A percentile compares a stretch with the other conserved stretches of the same genome.
These are phyloP conservation scores for Buceros bicornis DNA, from an alignment of 2,797 vertebrate species.

Conservation along the genomic window DNA sequence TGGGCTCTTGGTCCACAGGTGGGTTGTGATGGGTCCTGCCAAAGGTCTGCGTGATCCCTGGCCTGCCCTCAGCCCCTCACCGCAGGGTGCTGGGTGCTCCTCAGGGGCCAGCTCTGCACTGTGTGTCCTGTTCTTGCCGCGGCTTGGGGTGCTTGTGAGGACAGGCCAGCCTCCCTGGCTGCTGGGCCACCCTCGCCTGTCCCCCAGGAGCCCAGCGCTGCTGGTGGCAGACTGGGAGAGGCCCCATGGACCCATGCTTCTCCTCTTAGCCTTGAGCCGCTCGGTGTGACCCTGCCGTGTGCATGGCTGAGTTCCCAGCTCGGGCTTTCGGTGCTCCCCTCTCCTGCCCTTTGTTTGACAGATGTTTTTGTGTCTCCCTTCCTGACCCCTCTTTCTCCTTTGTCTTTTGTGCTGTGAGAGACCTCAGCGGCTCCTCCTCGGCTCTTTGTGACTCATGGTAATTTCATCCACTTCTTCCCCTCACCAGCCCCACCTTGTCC, in stretches of 20 bases:
- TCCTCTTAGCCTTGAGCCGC: rapidly evolving
- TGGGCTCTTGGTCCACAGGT: rapidly evolving
- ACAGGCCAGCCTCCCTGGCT: not conserved
- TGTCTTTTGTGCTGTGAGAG: not conserved
- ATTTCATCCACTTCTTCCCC: not conserved
- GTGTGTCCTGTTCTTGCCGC: not conserved
- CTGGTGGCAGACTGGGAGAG: not conserved
- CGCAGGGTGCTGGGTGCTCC: not conserved
- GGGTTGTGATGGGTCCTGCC: not conserved
- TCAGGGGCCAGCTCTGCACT: rapidly evolving
- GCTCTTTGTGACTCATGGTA: not conserved
- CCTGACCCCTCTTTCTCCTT: not conserved
- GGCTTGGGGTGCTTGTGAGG: rapidly evolving
- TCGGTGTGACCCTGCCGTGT: not conserved
- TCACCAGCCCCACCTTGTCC: not conserved
- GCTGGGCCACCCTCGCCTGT: not conserved
- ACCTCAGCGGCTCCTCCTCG: not conserved
- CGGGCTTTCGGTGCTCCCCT: not conserved
- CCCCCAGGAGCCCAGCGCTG: rapidly evolving
- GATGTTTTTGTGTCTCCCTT: not conserved
- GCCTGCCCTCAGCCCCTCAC: not conserved
- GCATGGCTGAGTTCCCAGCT: not conserved
- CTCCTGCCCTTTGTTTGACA: not conserved
- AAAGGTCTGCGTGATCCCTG: rapidly evolving
- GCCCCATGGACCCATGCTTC: rapidly evolving